These are phyloP conservation scores for Cacajao melanocephalus DNA, from an alignment of 2,797 vertebrate genomes.

Conservation along the genomic window DNA sequence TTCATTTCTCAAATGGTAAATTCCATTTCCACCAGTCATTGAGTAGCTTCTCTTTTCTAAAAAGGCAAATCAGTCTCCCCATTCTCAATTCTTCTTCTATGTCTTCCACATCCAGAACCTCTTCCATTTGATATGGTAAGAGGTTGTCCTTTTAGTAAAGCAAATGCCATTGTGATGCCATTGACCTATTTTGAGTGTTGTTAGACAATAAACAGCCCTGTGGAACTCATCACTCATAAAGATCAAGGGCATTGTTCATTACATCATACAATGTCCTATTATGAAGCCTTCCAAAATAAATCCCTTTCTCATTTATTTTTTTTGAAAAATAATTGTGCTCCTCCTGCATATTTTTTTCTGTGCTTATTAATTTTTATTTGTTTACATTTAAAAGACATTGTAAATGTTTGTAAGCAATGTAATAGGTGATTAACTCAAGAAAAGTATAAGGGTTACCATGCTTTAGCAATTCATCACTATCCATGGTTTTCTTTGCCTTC, in stretches of 20 bases:
- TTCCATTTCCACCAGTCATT: not conserved
- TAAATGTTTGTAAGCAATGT: not conserved
- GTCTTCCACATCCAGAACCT: not conserved
- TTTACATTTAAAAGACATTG: not conserved
- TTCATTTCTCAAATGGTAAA: not conserved
- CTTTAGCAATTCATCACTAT: not conserved
- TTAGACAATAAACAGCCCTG: constrained; percentile 19
- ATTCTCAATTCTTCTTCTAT: not conserved
- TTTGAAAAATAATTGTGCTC: not conserved
- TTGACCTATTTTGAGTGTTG: constrained; percentile 6
- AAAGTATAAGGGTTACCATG: not conserved
- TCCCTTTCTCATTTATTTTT: not conserved
- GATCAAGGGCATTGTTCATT: constrained; percentile 15
- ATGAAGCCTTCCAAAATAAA: constrained; percentile 11
- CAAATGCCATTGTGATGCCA: not conserved
- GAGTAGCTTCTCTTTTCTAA: not conserved
- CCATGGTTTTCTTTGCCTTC: not conserved
- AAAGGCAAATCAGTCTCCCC: not conserved
- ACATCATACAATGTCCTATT: constrained; percentile 28
- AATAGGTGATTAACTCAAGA: not conserved
- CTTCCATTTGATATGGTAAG: not conserved
- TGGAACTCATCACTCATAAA: constrained; percentile 45
- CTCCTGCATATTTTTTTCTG: not conserved
- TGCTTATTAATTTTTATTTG: not conserved
- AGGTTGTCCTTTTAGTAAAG: not conserved